These are phyloP conservation scores for Disparrhopalites patrizii DNA, from an alignment of 2,888 invertebrate genomes.

Conservation along the genomic window DNA sequence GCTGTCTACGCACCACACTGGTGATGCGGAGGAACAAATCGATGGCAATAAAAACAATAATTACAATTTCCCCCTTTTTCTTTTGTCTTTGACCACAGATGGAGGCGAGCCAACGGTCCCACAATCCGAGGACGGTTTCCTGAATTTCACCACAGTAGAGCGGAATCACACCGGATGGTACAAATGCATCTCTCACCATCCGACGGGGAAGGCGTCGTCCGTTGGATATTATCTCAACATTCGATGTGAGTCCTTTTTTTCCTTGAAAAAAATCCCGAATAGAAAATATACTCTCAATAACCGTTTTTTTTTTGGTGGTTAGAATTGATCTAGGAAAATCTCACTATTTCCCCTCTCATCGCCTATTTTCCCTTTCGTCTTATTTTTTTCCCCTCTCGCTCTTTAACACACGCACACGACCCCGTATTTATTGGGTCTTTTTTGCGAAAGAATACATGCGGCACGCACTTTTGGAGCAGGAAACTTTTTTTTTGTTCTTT, in stretches of 20 bases:
- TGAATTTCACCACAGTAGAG: slow-evolving; percentile 76
- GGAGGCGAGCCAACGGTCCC: slow-evolving; percentile 46
- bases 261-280: no score
- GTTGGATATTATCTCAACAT: slow-evolving; percentile 88
- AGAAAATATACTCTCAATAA: not conserved
- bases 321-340: not conserved
- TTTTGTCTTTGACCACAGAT: slow-evolving; percentile 39
- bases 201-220: slow-evolving; percentile 77
- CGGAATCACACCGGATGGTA: slow-evolving; percentile 87
- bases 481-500: no score
- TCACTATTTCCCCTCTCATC: not conserved
- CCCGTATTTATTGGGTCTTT: no score
- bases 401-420: not conserved
- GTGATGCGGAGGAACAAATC: no score
- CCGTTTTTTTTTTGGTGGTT: not conserved
- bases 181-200: slow-evolving; percentile 77
- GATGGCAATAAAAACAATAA: no score
- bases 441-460: no score
- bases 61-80: slow-evolving; percentile 20
- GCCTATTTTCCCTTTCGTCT: not conserved
- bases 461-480: no score
- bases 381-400: not conserved
- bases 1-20: no score
- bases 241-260: slow-evolving; percentile 64
- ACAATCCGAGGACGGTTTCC: slow-evolving; percentile 68